These are phyloP conservation scores for Ceratina australensis DNA, from an alignment of 1,140 invertebrate genomes.

Conservation along the genomic window DNA sequence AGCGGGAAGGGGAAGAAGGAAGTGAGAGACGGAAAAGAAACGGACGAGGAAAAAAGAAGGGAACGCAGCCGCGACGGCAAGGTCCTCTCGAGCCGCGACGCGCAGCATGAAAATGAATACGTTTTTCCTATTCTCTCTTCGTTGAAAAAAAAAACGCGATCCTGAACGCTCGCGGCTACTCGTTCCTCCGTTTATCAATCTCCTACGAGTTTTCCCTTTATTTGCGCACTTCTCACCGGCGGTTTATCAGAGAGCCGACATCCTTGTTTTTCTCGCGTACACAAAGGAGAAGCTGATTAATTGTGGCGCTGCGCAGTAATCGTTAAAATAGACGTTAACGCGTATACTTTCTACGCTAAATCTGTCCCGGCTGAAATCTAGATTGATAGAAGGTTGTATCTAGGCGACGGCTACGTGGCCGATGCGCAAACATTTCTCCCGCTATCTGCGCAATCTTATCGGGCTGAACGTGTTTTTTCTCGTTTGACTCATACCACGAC, in stretches of 20 bases:
- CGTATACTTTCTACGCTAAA: not conserved
- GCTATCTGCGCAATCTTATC: constrained; percentile 46
- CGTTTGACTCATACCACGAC: not conserved
- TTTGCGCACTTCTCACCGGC: not conserved
- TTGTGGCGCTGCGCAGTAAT: not conserved
- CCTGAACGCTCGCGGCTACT: constrained; percentile 14
- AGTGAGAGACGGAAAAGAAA: not conserved
- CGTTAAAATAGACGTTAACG: not conserved
- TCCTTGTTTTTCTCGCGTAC: not conserved
- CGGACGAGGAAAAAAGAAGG: not conserved
- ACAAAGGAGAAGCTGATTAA: not conserved
- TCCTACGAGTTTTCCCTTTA: too few species aligned
- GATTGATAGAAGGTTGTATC: not conserved
- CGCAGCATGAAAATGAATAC: constrained; percentile 54
- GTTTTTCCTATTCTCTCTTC: constrained; percentile 23
- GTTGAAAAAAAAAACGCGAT: constrained; percentile 19
- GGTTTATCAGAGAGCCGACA: not conserved
- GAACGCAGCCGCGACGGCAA: constrained; percentile 37
- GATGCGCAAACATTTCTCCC: constrained; percentile 33
- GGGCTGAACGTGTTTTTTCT: constrained; percentile 20
- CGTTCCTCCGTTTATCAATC: not conserved
- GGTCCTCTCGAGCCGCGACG: constrained; percentile 48
- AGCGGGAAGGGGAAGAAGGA: constrained; percentile 36
- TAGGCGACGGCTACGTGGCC: not conserved
- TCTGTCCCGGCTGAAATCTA: not conserved